These are phyloP conservation scores for Drosophila kanekoi DNA, from an alignment of 2,888 invertebrate species.

Conservation along the genomic window DNA sequence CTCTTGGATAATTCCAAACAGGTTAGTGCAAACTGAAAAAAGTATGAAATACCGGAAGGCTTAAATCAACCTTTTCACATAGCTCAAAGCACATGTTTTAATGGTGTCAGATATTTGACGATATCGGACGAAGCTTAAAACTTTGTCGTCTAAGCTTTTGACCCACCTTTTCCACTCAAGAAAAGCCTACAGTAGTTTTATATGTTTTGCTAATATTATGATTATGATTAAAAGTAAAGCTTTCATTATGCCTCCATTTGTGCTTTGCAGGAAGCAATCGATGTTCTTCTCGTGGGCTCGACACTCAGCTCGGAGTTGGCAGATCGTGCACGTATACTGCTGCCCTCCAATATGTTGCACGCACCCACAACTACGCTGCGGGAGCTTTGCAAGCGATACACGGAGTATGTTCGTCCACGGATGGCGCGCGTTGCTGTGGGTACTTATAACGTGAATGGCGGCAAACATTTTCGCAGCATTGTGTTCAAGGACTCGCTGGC, in stretches of 20 bases:
- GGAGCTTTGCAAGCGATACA: constrained; percentile 93
- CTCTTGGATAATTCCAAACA: constrained; percentile 97
- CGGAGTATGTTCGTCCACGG: constrained; percentile 88
- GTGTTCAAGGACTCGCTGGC: constrained; percentile 95
- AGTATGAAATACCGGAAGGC: too few species aligned
- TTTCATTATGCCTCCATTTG: neutral
- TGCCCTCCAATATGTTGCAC: constrained; percentile 95
- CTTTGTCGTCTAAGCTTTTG: too few species aligned
- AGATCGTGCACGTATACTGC: constrained; percentile 94
- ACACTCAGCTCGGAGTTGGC: constrained; percentile 96
- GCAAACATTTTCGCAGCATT: constrained; percentile 98
- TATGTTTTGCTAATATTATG: too few species aligned
- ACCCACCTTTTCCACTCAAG: too few species aligned
- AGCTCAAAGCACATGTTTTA: too few species aligned
- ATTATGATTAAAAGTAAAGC: too few species aligned
- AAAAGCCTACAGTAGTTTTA: too few species aligned
- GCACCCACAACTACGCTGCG: constrained; percentile 93
- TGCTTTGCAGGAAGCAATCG: constrained; percentile 92
- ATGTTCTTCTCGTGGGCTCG: constrained; percentile 96
- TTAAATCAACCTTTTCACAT: too few species aligned
- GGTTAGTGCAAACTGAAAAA: constrained; percentile 43
- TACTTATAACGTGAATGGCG: constrained; percentile 99
- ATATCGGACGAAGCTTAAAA: too few species aligned
- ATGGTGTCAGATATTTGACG: too few species aligned
- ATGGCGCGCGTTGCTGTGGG: constrained; percentile 94